These are phyloP conservation scores for Setophaga coronata DNA, from an alignment of 2,113 vertebrate genomes.

Conservation along the genomic window DNA sequence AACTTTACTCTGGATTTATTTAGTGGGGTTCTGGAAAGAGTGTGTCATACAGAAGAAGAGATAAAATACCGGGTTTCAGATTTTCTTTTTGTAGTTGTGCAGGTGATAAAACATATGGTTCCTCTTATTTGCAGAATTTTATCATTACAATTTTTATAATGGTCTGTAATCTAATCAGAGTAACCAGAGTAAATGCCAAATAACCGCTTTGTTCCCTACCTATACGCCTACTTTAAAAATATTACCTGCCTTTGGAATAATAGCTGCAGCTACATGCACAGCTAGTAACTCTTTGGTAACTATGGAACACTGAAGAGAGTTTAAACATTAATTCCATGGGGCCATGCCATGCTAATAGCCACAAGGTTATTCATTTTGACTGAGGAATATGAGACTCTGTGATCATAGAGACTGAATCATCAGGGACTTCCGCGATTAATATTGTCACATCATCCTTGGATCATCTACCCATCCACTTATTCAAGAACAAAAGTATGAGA, in stretches of 20 bases:
- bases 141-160: neutral
- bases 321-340: neutral
- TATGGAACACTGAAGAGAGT: neutral
- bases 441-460: neutral
- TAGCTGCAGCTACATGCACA: neutral
- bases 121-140: neutral
- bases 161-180: neutral
- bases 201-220: neutral
- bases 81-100: neutral
- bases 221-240: neutral
- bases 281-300: neutral
- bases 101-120: neutral
- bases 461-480: neutral
- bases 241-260: neutral
- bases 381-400: neutral
- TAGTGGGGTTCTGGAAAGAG: neutral
- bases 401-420: neutral
- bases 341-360: neutral
- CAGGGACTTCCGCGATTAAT: neutral
- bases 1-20: neutral
- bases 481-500: neutral
- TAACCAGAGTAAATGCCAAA: neutral
- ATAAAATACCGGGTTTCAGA: neutral
- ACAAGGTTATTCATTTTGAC: neutral
- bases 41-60: neutral